Evolutionary conservation across 2,797 vertebrate species (phyloP), one percentile per base, ranked within the genome.

Genomic region (Glyptemys insculpta): DNA sequence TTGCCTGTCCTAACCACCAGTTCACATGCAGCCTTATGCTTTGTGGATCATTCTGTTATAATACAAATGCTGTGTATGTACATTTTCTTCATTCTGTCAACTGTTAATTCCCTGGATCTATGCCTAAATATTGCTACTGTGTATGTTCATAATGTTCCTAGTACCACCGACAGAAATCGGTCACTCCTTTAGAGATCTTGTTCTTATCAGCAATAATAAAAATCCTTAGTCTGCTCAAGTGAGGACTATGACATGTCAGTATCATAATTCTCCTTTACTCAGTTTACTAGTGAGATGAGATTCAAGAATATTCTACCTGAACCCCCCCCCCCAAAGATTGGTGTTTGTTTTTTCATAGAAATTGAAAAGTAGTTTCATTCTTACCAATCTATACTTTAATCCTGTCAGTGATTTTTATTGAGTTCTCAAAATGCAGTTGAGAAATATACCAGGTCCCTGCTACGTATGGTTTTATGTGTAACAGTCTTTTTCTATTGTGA

Each of bases 391-490:
- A 23, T 72, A 72, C 37, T 41, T 86, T 12, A 9, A 18, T 29
- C 31, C 21, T 83, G 31, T 82, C 79, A 88, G 47, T 93, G 92
- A 94, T 96, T 96, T 95, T 93, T 91, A 72, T 87, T 95, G 79
- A 91, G 16, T 54, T 86, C 93, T 87, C 84, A 88, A 72, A 95
- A 5, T 49, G 76, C 2, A 41, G 7, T 56, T 79, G 12, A 72
- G 56, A 94, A 92, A 87, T 92, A 90, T 31, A 96, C 86, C 94
- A 47, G 4, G 79, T 52, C 86, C 88, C n/a, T 37, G 65, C 65
- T 68, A 68, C 2, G 2, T 68, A 37, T 37, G n/a, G n/a, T 8
- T 68, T 68, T 84, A 89, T 90, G 34, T 54, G 15, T 44, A 6
- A 91, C 3, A 76, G 34, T 85, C 19, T 49, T 31, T 80, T 87